Conservation (phyloP, 2,888 invertebrate species). For the Rotaria socialis region DNA sequence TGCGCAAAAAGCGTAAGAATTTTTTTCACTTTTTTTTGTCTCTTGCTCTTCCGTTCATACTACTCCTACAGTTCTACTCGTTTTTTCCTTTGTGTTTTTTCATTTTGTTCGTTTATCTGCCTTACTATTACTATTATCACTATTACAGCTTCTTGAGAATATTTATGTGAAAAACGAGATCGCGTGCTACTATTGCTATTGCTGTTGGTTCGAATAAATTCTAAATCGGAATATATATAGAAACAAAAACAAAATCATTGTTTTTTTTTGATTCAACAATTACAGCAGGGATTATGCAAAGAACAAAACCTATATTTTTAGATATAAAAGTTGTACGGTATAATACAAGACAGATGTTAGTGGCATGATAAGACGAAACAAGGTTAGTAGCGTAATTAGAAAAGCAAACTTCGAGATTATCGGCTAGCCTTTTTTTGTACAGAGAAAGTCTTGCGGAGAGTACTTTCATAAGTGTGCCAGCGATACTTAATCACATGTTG, state of each 20-base stretch:
- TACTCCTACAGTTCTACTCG: background rate
- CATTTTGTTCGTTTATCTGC: background rate
- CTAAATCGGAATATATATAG: constrained; percentile 26
- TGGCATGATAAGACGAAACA: no score
- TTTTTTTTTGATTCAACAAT: background rate
- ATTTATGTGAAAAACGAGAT: constrained; percentile 36
- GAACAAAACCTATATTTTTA: background rate
- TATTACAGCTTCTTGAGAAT: constrained; percentile 30
- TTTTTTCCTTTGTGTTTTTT: background rate
- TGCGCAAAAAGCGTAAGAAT: background rate
- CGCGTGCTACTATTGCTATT: constrained; percentile 22
- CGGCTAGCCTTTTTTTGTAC: no score
- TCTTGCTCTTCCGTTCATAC: constrained; percentile 1
- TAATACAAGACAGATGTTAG: no score
- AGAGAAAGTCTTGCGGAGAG: no score
- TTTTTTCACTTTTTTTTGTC: background rate
- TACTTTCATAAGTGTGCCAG: no score
- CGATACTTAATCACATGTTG: no score
- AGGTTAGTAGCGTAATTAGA: no score
- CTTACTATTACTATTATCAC: constrained; percentile 18
- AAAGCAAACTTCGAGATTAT: no score
- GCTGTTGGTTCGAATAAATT: constrained; percentile 32
- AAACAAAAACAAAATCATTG: background rate
- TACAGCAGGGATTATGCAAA: no score
- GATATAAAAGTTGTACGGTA: background rate